A percentile compares a stretch with the other conserved stretches of the same genome.
Conservation (phyloP, 2,113 vertebrate genomes). For the Tichodroma muraria region DNA sequence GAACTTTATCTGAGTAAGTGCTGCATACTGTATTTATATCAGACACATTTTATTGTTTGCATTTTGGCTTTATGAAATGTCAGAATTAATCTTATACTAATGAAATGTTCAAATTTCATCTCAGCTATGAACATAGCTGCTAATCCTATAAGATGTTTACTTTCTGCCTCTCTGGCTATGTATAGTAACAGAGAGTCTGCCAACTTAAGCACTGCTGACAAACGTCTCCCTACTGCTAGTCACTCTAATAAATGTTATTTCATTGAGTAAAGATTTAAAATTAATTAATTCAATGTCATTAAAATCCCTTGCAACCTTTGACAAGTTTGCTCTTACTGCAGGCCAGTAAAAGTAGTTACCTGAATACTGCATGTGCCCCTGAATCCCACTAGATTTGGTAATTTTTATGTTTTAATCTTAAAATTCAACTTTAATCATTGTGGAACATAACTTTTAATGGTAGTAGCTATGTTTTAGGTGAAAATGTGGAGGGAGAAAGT, state of each 20-base stretch:
- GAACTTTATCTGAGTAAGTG: slow-evolving; percentile 58
- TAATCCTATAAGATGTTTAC: slow-evolving; percentile 59
- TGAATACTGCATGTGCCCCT: background rate
- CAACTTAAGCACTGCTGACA: slow-evolving; percentile 51
- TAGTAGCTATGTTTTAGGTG: background rate
- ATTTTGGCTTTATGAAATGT: slow-evolving; percentile 65
- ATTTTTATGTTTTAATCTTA: background rate
- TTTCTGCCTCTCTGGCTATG: slow-evolving; percentile 46
- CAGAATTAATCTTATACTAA: slow-evolving; percentile 61
- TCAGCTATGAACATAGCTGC: slow-evolving; percentile 45
- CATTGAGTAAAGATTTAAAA: slow-evolving; percentile 55
- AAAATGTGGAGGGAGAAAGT: background rate
- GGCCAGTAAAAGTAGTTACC: background rate
- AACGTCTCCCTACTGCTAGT: slow-evolving; percentile 1
- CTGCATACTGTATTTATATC: slow-evolving; percentile 46
- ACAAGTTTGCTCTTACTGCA: background rate
- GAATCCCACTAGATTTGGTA: background rate
- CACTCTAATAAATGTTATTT: slow-evolving; percentile 48
- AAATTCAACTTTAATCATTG: background rate
- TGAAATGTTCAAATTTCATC: slow-evolving; percentile 64
- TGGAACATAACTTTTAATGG: background rate
- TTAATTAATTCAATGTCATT: slow-evolving; percentile 54
- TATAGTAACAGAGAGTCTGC: slow-evolving; percentile 53
- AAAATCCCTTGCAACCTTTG: slow-evolving; percentile 56
- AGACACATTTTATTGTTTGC: slow-evolving; percentile 55